A percentile compares a stretch with the other conserved stretches of the same genome.
phyloP scores from a whole-genome alignment of 2,113 vertebrate species.

The Meleagris gallopavo region DNA sequence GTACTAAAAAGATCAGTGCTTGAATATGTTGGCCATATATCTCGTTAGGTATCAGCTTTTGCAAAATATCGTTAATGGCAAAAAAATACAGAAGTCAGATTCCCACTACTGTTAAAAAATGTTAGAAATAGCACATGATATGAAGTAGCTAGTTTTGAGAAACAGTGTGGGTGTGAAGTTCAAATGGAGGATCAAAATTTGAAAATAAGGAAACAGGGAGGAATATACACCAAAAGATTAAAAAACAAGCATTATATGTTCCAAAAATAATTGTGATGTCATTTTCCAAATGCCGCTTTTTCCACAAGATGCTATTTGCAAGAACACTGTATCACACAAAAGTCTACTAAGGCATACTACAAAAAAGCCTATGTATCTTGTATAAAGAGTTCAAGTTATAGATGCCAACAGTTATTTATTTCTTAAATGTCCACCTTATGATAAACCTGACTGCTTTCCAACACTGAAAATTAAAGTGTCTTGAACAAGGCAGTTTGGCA shows the following conservation, averaged over 20 bases:
- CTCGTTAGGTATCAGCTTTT: slow-evolving; percentile 41
- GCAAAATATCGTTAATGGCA: not conserved
- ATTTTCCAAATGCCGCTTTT: slow-evolving; percentile 63
- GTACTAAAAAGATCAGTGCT: not conserved
- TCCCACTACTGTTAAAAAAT: not conserved
- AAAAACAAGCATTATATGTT: slow-evolving; percentile 13
- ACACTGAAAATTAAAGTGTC: not conserved
- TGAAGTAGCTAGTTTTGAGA: slow-evolving; percentile 10
- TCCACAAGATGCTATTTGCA: slow-evolving; percentile 2
- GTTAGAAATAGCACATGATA: not conserved
- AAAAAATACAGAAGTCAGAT: not conserved
- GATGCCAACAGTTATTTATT: not conserved
- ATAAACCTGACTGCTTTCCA: not conserved
- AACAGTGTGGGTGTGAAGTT: not conserved
- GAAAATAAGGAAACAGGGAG: not conserved
- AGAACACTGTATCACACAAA: not conserved
- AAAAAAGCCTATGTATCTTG: not conserved
- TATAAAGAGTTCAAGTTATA: not conserved
- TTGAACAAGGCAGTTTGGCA: not conserved
- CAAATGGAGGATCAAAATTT: not conserved
- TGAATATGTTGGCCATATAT: not conserved
- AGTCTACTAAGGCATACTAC: not conserved
- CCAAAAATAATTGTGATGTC: slow-evolving; percentile 27
- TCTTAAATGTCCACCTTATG: not conserved
- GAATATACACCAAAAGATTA: not conserved